Base-by-base conservation (phyloP, 2,797 vertebrate species). In the Hozukius guyotensis region DNA sequence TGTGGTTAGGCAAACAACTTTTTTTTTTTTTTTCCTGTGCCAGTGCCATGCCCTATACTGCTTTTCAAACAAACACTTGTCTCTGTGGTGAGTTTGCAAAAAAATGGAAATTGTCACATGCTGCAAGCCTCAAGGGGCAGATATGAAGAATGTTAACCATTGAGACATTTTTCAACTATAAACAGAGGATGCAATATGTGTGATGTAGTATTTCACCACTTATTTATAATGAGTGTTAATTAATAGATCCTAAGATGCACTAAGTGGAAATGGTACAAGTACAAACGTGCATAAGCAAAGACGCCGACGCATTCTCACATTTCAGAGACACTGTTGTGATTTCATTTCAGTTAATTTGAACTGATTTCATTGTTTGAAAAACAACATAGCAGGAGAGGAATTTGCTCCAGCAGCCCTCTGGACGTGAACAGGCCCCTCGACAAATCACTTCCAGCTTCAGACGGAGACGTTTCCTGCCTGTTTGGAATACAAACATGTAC, bases 1-100 rank as follows among this genome's bases (percentile, higher is more conserved):
- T 91, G 89, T 82, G 87, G 91, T 93, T 84, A 80, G 38, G 60
- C 82, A 91, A 93, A 90, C 75, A 70, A 72, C 38, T 49, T 73
- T 80, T 75, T 68, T 29, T 59, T 59, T 31, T 29, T 25, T 61
- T 32, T 72, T 62, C 59, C 72, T 75, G 49, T 76, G 79, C 62
- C 73, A 55, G 67, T 76, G 71, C 83, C 73, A 73, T 88, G 85
- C 57, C 65, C 68, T 59, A 60, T 76, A 49, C 72, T 68, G 34
- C 81, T 46, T 80, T 72, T 82, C 49, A 90, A 85, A 92, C 83
- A 89, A 89, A 88, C 82, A 81, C 81, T 84, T 65, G 72, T 87
- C 85, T 84, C 42, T 86, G 85, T 77, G 82, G 85, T 78, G 71
- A 85, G 80, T 82, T 49, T 53, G 24, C 72, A 74, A 75, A 78